Evolutionary conservation across 2,888 invertebrate species (phyloP).

Genomic region (Nycteola revayana): DNA sequence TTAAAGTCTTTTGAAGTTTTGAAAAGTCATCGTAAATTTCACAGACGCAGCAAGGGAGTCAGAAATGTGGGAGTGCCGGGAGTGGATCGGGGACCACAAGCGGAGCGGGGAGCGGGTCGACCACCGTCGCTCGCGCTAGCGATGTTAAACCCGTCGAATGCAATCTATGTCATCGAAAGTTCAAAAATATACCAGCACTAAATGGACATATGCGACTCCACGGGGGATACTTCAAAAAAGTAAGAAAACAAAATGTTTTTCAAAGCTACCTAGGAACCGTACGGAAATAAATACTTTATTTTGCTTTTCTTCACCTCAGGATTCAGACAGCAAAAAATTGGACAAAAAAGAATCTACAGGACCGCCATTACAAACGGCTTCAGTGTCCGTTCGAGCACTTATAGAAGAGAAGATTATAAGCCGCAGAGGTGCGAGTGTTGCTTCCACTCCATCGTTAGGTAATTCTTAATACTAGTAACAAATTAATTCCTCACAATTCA

Average conservation of each 20-base stretch:
- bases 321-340: slow-evolving; percentile 91
- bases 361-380: slow-evolving; percentile 95
- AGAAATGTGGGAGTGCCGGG: slow-evolving; percentile 52
- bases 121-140: slow-evolving; percentile 60
- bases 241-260: too few relatives aligned
- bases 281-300: too few relatives aligned
- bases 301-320: slow-evolving; percentile 71
- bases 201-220: slow-evolving; percentile 99
- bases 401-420: slow-evolving; percentile 97
- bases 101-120: slow-evolving; percentile 42
- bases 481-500: neutral
- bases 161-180: slow-evolving; percentile 96
- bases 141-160: slow-evolving; percentile 96
- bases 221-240: slow-evolving; percentile 98
- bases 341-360: slow-evolving; percentile 92
- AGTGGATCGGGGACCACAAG: slow-evolving; percentile 48
- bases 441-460: slow-evolving; percentile 55
- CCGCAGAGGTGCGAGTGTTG: slow-evolving; percentile 84
- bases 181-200: slow-evolving; percentile 98
- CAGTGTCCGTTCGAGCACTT: slow-evolving; percentile 93
- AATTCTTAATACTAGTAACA: slow-evolving; percentile 4
- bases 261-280: too few relatives aligned
- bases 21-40: slow-evolving; percentile 63
- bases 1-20: slow-evolving; percentile 69
- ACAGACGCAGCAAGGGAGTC: slow-evolving; percentile 69